Conservation (phyloP, 2,888 invertebrate species). For the Hydropsyche betteni region DNA sequence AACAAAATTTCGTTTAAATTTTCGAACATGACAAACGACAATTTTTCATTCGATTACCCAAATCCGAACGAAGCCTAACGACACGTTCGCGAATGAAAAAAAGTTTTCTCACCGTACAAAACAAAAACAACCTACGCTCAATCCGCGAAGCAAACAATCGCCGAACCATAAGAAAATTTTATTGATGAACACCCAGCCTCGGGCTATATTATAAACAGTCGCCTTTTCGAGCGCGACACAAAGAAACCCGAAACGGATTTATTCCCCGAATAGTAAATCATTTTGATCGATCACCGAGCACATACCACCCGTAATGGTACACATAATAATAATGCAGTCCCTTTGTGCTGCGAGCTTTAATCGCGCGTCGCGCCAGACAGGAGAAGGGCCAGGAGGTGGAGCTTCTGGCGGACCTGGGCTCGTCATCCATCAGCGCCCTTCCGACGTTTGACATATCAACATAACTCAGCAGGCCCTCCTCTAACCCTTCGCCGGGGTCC, state of each 20-base stretch:
- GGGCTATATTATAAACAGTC: too few species aligned
- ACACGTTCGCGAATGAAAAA: too few species aligned
- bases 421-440: conserved; percentile 41
- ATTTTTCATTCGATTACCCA: too few species aligned
- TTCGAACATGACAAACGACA: too few species aligned
- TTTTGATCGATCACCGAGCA: conserved; percentile 6
- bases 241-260: conserved; percentile 13
- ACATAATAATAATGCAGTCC: neutral
- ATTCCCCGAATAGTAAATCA: conserved; percentile 26
- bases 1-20: too few species aligned
- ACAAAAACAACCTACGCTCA: too few species aligned
- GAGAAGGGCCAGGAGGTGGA: conserved; percentile 4
- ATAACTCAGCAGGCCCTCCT: conserved; percentile 34
- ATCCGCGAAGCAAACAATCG: too few species aligned
- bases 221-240: neutral
- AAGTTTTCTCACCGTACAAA: too few species aligned
- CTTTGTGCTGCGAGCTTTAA: conserved; percentile 31
- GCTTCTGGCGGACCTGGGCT: conserved; percentile 33
- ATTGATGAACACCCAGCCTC: too few species aligned
- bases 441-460: conserved; percentile 42
- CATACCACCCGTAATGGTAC: too few species aligned
- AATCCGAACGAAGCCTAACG: too few species aligned
- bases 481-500: neutral
- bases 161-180: too few species aligned
- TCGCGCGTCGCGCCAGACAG: conserved; percentile 31